These are phyloP conservation scores for Hermatobates lingyangjiaoensis DNA, from an alignment of 1,140 invertebrate species.

Conservation along the genomic window DNA sequence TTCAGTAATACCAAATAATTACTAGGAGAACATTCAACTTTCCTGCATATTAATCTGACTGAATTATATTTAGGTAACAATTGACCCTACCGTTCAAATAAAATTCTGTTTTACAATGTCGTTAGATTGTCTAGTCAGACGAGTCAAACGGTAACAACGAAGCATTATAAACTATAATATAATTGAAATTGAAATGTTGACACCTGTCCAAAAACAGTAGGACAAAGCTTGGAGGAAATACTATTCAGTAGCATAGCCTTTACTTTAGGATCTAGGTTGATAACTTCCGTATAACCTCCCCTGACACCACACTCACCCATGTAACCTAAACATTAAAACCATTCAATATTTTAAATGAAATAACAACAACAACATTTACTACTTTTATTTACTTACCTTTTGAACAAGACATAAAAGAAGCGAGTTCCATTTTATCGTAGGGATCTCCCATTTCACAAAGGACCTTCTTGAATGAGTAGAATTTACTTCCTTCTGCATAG, in stretches of 20 bases:
- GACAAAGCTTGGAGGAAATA: slow-evolving; percentile 53
- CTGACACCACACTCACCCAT: slow-evolving; percentile 44
- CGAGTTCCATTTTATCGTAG: slow-evolving; percentile 42
- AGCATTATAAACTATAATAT: too few relatives aligned
- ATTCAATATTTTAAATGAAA: background rate
- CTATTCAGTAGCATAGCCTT: slow-evolving; percentile 41
- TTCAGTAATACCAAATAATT: too few relatives aligned
- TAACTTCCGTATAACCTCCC: slow-evolving; percentile 47
- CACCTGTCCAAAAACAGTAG: slow-evolving; percentile 51
- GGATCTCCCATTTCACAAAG: slow-evolving; percentile 41
- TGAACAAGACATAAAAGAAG: slow-evolving; percentile 53
- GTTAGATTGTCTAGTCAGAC: too few relatives aligned
- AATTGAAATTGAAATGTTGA: too few relatives aligned
- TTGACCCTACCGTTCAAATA: too few relatives aligned
- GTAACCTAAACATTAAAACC: slow-evolving; percentile 24
- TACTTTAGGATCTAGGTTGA: slow-evolving; percentile 45
- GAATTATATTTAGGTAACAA: too few relatives aligned
- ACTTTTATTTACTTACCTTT: slow-evolving; percentile 32
- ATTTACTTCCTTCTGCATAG: slow-evolving; percentile 69
- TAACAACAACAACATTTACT: background rate
- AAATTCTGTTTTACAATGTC: too few relatives aligned
- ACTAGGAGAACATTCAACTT: too few relatives aligned
- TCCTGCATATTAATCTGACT: too few relatives aligned
- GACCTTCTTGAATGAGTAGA: slow-evolving; percentile 88
- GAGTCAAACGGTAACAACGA: too few relatives aligned